phyloP scores from a whole-genome alignment of 2,797 vertebrate species.

The Hafferia zeledoni region DNA sequence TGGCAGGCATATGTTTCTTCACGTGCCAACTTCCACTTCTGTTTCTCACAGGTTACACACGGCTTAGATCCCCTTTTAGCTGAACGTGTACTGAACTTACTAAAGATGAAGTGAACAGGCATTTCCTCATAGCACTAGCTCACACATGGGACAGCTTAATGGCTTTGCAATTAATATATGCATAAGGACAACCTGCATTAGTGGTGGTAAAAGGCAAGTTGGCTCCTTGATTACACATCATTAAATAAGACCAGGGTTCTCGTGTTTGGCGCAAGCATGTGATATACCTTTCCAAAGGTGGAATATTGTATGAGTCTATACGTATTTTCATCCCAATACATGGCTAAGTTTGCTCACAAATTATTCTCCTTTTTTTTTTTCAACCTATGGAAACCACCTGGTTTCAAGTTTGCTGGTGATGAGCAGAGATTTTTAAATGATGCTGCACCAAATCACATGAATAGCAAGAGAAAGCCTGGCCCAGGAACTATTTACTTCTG shows the following conservation, averaged over 20 bases:
- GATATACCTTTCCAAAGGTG: slow-evolving; percentile 1
- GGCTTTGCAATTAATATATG: slow-evolving; percentile 69
- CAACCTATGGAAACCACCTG: not conserved
- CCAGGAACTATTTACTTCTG: slow-evolving; percentile 5
- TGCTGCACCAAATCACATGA: not conserved
- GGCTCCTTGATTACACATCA: slow-evolving; percentile 38
- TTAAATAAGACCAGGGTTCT: slow-evolving; percentile 19
- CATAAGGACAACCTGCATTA: slow-evolving; percentile 72
- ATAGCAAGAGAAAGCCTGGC: not conserved
- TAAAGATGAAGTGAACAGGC: slow-evolving; percentile 61
- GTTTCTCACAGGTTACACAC: slow-evolving; percentile 45
- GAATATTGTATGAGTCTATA: not conserved
- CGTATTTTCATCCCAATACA: not conserved
- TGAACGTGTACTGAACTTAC: slow-evolving; percentile 20
- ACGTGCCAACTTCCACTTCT: slow-evolving; percentile 26
- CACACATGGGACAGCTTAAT: slow-evolving; percentile 68
- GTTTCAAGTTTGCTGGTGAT: not conserved
- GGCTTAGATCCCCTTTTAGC: slow-evolving; percentile 59
- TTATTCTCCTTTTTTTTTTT: not conserved
- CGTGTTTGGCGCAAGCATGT: fast-evolving
- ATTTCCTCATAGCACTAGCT: slow-evolving; percentile 48
- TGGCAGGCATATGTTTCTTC: not conserved
- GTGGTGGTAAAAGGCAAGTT: slow-evolving; percentile 39
- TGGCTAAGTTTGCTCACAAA: not conserved
- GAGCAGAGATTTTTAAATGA: not conserved